Percentiles rank a stretch among this genome's conserved stretches.
Evolutionary conservation across 2,113 vertebrate species (phyloP).

Genomic region (Mirza zaza): DNA sequence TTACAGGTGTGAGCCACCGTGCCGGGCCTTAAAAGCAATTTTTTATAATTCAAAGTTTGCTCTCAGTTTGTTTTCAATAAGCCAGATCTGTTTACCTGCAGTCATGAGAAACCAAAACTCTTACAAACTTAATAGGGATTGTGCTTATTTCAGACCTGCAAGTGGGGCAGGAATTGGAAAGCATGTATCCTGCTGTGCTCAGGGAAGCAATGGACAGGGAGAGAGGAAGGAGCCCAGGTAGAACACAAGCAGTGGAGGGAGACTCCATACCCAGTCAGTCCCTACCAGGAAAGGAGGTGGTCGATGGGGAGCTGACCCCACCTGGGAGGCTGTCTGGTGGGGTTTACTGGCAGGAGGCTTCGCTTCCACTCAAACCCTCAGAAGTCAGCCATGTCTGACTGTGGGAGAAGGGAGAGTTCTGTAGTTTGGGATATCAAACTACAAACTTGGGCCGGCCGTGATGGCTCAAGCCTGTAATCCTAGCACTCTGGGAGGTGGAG

Average conservation of each 20-base stretch:
- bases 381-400: background rate
- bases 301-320: background rate
- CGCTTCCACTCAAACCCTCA: background rate
- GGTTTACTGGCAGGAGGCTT: background rate
- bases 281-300: background rate
- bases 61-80: slow-evolving; percentile 5
- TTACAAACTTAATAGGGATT: slow-evolving; percentile 1
- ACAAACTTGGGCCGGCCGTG: too few relatives aligned
- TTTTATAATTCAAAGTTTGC: background rate
- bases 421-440: background rate
- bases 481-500: too few relatives aligned
- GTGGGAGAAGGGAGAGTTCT: background rate
- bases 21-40: background rate
- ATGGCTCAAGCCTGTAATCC: too few relatives aligned
- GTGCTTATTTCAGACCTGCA: background rate
- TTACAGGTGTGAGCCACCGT: too few relatives aligned
- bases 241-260: background rate
- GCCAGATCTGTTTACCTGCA: background rate
- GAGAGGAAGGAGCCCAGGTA: background rate
- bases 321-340: background rate
- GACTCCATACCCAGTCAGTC: background rate
- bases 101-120: background rate
- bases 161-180: slow-evolving; percentile 29
- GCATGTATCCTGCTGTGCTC: background rate
- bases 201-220: background rate